Evolutionary conservation across 2,113 vertebrate species (phyloP).

Genomic region (Aspiorhynchus laticeps): DNA sequence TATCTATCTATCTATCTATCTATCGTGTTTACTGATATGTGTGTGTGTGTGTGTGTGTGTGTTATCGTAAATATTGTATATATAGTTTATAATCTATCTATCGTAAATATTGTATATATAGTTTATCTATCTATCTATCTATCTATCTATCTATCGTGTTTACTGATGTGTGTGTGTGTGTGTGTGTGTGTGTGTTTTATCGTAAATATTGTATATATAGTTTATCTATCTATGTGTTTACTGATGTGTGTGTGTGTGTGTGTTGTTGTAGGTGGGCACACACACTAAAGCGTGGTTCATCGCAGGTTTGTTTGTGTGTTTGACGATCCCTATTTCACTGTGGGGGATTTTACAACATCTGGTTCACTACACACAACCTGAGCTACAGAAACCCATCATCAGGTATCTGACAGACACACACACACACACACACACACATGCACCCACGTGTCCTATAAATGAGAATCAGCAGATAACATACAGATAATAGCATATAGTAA

Average conservation of each 20-base stretch:
- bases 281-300: slow-evolving; percentile 98
- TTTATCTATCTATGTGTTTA: too few species aligned
- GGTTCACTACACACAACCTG: slow-evolving; percentile 95
- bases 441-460: not conserved
- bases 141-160: too few species aligned
- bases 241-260: too few species aligned
- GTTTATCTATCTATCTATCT: too few species aligned
- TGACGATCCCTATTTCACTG: slow-evolving; percentile 95
- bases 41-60: too few species aligned
- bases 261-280: slow-evolving; percentile 82
- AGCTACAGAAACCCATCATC: slow-evolving; percentile 97
- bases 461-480: not conserved
- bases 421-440: not conserved
- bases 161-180: not conserved
- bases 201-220: too few species aligned
- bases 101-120: too few species aligned
- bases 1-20: too few species aligned
- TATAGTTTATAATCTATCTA: too few species aligned
- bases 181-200: too few species aligned
- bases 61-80: not conserved
- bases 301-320: slow-evolving; percentile 94
- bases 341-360: slow-evolving; percentile 97
- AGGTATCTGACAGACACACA: slow-evolving; percentile 72
- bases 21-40: too few species aligned
- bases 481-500: too few species aligned